Percentiles rank a stretch among this genome's conserved stretches.
Evolutionary conservation across 1,140 invertebrate species (phyloP).

Genomic region (Patella vulgata): DNA sequence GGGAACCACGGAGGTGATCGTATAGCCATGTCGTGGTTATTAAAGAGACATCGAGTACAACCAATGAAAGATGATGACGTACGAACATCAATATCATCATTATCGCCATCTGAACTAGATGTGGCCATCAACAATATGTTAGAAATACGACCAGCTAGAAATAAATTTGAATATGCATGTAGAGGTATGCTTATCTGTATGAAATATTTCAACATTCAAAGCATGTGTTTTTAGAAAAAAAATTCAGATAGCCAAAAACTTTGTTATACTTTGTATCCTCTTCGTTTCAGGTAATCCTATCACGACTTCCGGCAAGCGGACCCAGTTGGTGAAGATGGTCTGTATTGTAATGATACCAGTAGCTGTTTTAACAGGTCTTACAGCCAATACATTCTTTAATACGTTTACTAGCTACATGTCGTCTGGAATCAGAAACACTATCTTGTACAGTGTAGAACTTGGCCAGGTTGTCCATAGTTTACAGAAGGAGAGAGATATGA

Average conservation of each 20-base stretch:
- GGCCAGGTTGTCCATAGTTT: conserved; percentile 35
- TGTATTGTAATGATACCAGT: conserved; percentile 46
- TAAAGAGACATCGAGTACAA: conserved; percentile 10
- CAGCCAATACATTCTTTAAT: conserved; percentile 46
- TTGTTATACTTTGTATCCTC: no score
- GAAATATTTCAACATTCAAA: neutral
- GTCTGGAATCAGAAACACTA: conserved; percentile 19
- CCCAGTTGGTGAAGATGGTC: conserved; percentile 54
- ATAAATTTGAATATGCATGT: conserved; percentile 53
- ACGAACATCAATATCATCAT: conserved; percentile 26
- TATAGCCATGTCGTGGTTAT: conserved; percentile 19
- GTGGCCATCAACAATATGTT: conserved; percentile 53
- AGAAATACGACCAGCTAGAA: conserved; percentile 37
- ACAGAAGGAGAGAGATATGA: conserved; percentile 44
- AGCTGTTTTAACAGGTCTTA: conserved; percentile 44
- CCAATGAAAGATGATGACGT: conserved; percentile 6
- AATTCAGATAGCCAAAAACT: no score
- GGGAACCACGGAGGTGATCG: no score
- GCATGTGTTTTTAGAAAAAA: neutral
- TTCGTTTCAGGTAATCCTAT: conserved; percentile 46
- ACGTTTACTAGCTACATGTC: conserved; percentile 41
- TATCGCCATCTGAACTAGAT: conserved; percentile 49
- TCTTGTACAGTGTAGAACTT: conserved; percentile 33
- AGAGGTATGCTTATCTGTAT: conserved; percentile 21
- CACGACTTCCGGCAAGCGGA: conserved; percentile 46